phyloP scores from a whole-genome alignment of 2,797 vertebrate species.

The Xenops minutus region DNA sequence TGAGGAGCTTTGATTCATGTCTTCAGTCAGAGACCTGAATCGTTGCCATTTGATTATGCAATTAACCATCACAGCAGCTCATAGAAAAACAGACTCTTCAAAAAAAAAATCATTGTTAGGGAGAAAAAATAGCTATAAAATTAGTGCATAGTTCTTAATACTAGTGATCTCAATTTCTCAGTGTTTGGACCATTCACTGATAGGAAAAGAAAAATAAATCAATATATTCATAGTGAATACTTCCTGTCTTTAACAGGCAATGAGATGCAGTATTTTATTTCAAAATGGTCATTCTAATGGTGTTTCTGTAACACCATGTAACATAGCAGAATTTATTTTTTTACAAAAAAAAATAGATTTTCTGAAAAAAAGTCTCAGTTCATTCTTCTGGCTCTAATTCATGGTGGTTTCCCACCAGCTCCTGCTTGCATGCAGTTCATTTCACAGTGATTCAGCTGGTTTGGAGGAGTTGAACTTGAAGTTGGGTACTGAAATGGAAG shows the following conservation, averaged over 20 bases:
- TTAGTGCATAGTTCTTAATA: not conserved
- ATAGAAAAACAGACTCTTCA: not conserved
- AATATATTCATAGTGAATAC: not conserved
- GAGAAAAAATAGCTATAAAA: not conserved
- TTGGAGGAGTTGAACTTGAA: conserved; percentile 1
- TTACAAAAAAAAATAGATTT: not conserved
- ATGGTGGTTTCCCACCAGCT: not conserved
- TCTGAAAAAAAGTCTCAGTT: not conserved
- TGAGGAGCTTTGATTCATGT: not conserved
- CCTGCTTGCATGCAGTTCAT: not conserved
- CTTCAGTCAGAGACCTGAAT: not conserved
- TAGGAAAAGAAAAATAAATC: not conserved
- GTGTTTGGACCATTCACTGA: not conserved
- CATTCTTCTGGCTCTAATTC: conserved; percentile 18
- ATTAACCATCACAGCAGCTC: not conserved
- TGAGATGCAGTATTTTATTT: not conserved
- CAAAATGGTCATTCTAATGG: not conserved
- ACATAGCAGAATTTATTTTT: not conserved
- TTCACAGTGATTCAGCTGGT: conserved; percentile 24
- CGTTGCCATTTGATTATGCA: not conserved
- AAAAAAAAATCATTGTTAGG: not conserved
- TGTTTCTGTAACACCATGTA: not conserved
- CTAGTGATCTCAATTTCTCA: not conserved
- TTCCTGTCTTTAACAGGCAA: not conserved
- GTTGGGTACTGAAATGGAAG: not conserved